These are phyloP conservation scores for Vulpes lagopus DNA, from an alignment of 2,113 vertebrate species.

Conservation along the genomic window DNA sequence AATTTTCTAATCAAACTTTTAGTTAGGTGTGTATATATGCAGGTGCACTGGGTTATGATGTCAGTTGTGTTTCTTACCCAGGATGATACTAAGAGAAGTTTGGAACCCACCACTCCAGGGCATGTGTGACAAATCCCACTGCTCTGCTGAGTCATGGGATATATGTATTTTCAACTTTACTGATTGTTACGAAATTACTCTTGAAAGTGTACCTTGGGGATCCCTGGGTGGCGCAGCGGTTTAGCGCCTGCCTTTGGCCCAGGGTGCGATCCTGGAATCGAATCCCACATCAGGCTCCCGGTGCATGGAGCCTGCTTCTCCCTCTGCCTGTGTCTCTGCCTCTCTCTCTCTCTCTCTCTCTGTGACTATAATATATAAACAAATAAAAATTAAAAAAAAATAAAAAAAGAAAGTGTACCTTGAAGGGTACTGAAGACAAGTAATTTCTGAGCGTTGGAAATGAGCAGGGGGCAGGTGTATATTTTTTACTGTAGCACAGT, in stretches of 20 bases:
- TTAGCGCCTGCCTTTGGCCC: too few relatives aligned
- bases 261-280: too few relatives aligned
- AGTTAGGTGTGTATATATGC: not conserved
- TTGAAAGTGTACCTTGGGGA: not conserved
- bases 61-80: not conserved
- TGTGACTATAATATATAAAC: too few relatives aligned
- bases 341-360: too few relatives aligned
- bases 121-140: not conserved
- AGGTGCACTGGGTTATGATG: not conserved
- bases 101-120: not conserved
- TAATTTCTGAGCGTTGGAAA: not conserved
- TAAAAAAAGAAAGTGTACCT: not conserved
- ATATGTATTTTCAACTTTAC: not conserved
- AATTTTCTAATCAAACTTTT: not conserved
- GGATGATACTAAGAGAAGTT: not conserved
- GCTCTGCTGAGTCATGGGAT: accelerated
- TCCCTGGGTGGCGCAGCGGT: too few relatives aligned
- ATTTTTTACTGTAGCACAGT: not conserved
- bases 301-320: too few relatives aligned
- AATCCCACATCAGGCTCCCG: too few relatives aligned
- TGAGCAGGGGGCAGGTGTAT: not conserved
- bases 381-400: too few relatives aligned
- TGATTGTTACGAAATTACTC: not conserved
- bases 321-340: too few relatives aligned
- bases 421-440: too few relatives aligned